Base-by-base conservation (phyloP, 2,113 vertebrate genomes). In the Salminus brasiliensis region DNA sequence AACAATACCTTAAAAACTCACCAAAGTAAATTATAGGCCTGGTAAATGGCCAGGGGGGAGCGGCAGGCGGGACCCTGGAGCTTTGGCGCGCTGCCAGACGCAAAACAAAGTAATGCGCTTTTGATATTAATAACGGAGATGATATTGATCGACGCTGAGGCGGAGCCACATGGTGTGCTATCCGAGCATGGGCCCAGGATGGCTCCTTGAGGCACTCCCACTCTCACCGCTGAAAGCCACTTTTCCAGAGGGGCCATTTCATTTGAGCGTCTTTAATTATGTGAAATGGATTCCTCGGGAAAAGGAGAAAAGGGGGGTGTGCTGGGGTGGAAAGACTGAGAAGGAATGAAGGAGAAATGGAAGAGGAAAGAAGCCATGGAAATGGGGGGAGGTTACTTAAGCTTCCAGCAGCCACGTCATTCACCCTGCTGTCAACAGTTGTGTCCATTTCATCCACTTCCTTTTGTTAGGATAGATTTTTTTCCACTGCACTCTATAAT, bases 1-100 rank as follows among this genome's bases (percentile, higher is more conserved):
- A 99, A 99, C 97, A 99, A 98, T 98, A 96, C 96, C 96, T 96
- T 98, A 98, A 97, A 97, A 99, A 97, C 95, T 96, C 95, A 95
- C 93, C 90, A 96, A 98, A 98, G 95, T 98, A 97, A 98, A 99
- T 98, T 97, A 98, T 95, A 94, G 95, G 91, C 92, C 89, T 85
- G 90, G 96, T 95, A 97, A 97, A 97, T 95, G 96, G 95, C 93
- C 95, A 91, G 90, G 80, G 78, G 86, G 49, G 83, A 87, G 89
- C 87, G 79, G 91, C 90, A 89, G 69, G 69, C 90, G 88, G 84
- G 72, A 67, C 71, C 62, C 77, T 49, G 72, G 74, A 72, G 89
- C 80, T 92, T 91, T 97, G 97, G 96, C 95, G 85, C 43, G 0
- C 87, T 87, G 95, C 95, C 96, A 98, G 94, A 93, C 91, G 91